Evolutionary conservation across 2,113 vertebrate species (phyloP), one percentile per base, ranked within the genome.

Genomic region (Mesembrinibis cayennensis): DNA sequence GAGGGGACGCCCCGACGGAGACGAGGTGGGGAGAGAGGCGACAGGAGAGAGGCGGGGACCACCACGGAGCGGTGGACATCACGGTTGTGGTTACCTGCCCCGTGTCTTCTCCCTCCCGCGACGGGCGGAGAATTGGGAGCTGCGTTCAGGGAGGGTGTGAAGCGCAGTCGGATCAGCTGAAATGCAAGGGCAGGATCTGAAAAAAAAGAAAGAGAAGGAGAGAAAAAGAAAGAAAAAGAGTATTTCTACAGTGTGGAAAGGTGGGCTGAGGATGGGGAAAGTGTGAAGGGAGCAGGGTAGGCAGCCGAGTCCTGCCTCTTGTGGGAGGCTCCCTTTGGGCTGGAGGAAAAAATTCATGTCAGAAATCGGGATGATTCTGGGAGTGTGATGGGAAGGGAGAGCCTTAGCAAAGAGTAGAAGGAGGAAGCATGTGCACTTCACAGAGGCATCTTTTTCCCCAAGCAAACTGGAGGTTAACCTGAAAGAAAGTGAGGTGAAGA

Each of bases 61-160:
- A 52, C 12, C 40, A 42, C 11, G 12, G 15, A 49, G 1, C 8
- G 2, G 29, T 56, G 47, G 53, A 19, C 34, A 25, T 16, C 7
- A 1, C 11, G 32, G 40, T 42, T 23, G 30, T 16, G 11, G 3
- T 38, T 40, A 2, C 3, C 65, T 7, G 2, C 18, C 50, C 36
- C 4, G 19, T 22, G 1, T 11, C 25, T 32, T 58, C 30, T 52
- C 40, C 29, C 40, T 23, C 34, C 15, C 6, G 1, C 6, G 2
- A 1, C 34, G 2, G 30, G 27, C 6, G 27, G 69, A 61, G 23
- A 29, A 38, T 13, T 13, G 4, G 21, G 45, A 52, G 62, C 32
- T 15, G 40, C 13, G 27, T 20, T 34, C 42, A 5, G 53, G 34
- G 22, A 49, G 47, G 16, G 25, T 29, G 69, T 21, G 93, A 70